Evolutionary conservation across 2,113 vertebrate genomes (phyloP).

Genomic region (Coracopsis vasa): DNA sequence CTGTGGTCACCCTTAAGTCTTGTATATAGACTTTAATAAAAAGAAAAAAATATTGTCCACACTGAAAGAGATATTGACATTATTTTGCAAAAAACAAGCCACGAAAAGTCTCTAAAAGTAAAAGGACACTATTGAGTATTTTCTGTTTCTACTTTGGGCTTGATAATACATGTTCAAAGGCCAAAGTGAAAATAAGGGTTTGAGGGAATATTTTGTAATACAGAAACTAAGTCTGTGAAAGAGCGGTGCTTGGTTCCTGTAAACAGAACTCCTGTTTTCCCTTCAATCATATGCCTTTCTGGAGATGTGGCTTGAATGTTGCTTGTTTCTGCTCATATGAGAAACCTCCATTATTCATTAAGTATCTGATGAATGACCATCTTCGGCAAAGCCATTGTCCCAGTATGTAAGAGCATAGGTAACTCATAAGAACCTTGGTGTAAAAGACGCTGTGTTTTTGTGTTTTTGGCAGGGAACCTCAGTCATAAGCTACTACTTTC

Average conservation of each 20-base stretch:
- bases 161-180: background rate
- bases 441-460: background rate
- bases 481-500: background rate
- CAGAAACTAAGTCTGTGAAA: background rate
- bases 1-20: background rate
- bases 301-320: background rate
- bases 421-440: background rate
- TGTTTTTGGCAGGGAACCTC: background rate
- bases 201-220: background rate
- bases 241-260: background rate
- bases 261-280: background rate
- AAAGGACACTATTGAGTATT: background rate
- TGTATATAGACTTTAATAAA: background rate
- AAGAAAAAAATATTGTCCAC: background rate
- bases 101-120: background rate
- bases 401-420: background rate
- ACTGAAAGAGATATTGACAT: background rate
- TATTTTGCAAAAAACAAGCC: background rate
- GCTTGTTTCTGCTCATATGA: background rate
- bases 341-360: background rate
- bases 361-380: background rate
- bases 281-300: background rate
- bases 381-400: background rate
- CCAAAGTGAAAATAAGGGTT: background rate
- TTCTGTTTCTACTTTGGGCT: background rate